Percentiles rank a stretch among this genome's conserved stretches.
Evolutionary conservation across 1,140 invertebrate species (phyloP).

Genomic region (Phortica variegata): DNA sequence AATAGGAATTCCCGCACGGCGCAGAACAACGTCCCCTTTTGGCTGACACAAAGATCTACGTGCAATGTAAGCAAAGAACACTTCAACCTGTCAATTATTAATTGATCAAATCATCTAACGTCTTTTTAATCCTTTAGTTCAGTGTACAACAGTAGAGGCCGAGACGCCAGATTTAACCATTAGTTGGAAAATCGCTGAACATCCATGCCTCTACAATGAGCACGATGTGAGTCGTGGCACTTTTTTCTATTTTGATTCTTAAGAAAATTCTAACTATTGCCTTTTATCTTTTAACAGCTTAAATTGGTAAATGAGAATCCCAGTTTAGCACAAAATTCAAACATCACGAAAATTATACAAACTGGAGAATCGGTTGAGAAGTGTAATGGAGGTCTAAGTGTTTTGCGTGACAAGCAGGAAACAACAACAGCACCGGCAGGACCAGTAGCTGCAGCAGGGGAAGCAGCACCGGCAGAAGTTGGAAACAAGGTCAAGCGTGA

Average conservation of each 20-base stretch:
- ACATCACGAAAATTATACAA: conserved; percentile 16
- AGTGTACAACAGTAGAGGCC: conserved; percentile 23
- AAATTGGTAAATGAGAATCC: conserved; percentile 17
- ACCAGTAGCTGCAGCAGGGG: conserved; percentile 1
- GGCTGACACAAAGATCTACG: conserved; percentile 38
- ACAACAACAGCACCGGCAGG: not conserved
- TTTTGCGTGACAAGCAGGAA: conserved; percentile 6
- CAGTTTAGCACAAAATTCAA: conserved; percentile 17
- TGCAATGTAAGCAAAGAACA: conserved; percentile 34
- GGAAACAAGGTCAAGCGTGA: not conserved
- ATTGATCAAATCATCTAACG: conserved; percentile 19
- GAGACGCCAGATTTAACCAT: conserved; percentile 31
- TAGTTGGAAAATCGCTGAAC: conserved; percentile 32
- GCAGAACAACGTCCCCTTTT: conserved; percentile 39
- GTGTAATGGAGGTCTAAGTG: conserved; percentile 31
- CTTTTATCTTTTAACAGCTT: conserved; percentile 13
- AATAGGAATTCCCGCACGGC: conserved; percentile 22
- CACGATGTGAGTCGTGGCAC: conserved; percentile 17
- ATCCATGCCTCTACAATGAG: conserved; percentile 33
- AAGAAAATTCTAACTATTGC: too few relatives aligned
- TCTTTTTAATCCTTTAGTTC: conserved; percentile 13
- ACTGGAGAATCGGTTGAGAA: conserved; percentile 7
- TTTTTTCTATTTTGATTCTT: too few relatives aligned
- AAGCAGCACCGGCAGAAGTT: not conserved
- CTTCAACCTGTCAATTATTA: conserved; percentile 11